phyloP scores from a whole-genome alignment of 2,113 vertebrate genomes.

The Atlantisia rogersi region DNA sequence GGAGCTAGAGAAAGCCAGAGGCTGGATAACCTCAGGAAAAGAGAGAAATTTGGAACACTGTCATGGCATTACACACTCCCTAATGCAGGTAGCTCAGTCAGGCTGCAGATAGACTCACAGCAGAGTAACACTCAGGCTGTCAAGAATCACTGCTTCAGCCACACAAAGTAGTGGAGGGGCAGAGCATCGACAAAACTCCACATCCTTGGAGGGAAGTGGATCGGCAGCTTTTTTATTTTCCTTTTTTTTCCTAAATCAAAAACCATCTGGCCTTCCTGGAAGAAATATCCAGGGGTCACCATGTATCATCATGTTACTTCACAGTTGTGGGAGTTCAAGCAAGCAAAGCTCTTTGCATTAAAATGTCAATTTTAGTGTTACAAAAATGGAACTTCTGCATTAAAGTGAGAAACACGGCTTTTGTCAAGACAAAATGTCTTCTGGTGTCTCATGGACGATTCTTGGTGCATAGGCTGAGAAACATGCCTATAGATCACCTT shows the following conservation, averaged over 20 bases:
- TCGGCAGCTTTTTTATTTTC: neutral
- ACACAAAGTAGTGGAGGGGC: neutral
- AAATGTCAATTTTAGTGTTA: neutral
- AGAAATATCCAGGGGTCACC: neutral
- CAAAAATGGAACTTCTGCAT: neutral
- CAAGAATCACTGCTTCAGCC: accelerated
- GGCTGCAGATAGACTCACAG: accelerated
- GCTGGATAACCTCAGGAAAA: neutral
- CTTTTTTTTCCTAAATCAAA: neutral
- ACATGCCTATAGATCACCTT: neutral
- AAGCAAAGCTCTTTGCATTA: neutral
- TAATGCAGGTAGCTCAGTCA: accelerated
- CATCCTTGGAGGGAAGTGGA: neutral
- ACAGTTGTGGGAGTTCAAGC: neutral
- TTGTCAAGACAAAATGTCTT: neutral
- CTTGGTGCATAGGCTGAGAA: neutral
- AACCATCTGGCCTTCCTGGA: neutral
- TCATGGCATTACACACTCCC: accelerated
- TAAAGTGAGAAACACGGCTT: neutral
- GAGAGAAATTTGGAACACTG: neutral
- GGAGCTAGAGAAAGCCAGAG: neutral
- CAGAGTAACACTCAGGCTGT: neutral
- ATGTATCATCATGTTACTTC: neutral
- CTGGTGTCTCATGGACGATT: neutral
- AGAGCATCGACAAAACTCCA: accelerated